Evolutionary conservation across 2,888 invertebrate species (phyloP).

Genomic region (Sarcophaga subvicina): DNA sequence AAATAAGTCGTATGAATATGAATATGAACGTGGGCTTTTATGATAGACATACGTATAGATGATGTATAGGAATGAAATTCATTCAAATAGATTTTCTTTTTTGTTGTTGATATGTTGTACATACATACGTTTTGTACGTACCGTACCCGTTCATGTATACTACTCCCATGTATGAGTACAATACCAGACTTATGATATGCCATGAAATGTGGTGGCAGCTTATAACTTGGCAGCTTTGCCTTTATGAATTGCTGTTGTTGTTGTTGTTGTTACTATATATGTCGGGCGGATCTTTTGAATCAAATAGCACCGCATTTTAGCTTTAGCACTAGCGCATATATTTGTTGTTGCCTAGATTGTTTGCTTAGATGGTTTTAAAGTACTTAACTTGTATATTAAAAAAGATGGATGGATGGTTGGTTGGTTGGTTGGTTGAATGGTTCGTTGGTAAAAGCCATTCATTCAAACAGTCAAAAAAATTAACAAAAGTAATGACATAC

Average conservation of each 20-base stretch:
- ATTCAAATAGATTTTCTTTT: constrained; percentile 49
- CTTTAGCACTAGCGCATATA: constrained; percentile 3
- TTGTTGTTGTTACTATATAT: background rate
- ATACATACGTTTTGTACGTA: background rate
- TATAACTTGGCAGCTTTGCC: constrained; percentile 48
- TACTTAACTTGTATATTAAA: constrained; percentile 51
- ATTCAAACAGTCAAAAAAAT: constrained; percentile 59
- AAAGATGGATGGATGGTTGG: constrained; percentile 48
- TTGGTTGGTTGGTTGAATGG: constrained; percentile 17
- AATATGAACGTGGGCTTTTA: background rate
- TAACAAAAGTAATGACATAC: constrained; percentile 33
- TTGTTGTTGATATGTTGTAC: constrained; percentile 45
- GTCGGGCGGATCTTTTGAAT: constrained; percentile 64
- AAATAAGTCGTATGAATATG: constrained; percentile 7
- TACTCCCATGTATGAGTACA: background rate
- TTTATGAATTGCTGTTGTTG: constrained; percentile 39
- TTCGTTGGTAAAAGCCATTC: constrained; percentile 40
- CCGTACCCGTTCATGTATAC: no score
- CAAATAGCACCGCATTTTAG: constrained; percentile 52
- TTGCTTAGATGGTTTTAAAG: constrained; percentile 53
- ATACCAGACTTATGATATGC: constrained; percentile 57
- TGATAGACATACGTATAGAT: no score
- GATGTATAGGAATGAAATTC: constrained; percentile 24
- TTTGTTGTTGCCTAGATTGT: constrained; percentile 9
- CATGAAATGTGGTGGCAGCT: constrained; percentile 68